phyloP scores from a whole-genome alignment of 2,797 vertebrate species.

The Pangasius sanitwongsei region DNA sequence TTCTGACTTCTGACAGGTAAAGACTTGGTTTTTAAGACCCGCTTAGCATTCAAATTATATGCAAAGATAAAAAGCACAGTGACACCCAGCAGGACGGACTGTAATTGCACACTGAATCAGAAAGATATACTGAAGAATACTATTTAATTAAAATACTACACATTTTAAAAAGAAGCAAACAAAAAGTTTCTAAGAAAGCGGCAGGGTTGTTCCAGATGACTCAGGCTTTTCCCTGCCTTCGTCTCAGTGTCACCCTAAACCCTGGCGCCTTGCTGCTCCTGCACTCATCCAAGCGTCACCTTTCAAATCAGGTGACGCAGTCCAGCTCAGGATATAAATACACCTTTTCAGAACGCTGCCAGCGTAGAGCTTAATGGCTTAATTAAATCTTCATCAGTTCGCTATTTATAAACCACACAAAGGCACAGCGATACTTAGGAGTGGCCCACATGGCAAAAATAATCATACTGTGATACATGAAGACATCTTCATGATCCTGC shows the following conservation, averaged over 20 bases:
- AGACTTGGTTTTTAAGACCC: no score
- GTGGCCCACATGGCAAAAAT: neutral
- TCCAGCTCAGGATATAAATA: slow-evolving; percentile 66
- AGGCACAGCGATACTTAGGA: neutral
- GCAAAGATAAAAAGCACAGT: neutral
- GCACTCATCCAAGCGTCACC: slow-evolving; percentile 64
- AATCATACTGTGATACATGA: neutral
- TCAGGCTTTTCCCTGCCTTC: neutral
- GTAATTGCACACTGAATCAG: neutral
- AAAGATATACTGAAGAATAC: neutral
- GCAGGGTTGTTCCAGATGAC: neutral
- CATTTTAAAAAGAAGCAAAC: neutral
- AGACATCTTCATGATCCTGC: neutral
- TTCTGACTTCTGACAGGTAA: neutral
- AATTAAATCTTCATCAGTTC: neutral
- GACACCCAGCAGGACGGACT: neutral
- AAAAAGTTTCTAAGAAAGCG: neutral
- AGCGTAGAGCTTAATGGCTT: neutral
- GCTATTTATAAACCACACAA: neutral
- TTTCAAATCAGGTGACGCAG: slow-evolving; percentile 69
- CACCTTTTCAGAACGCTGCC: slow-evolving; percentile 62
- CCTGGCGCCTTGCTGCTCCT: slow-evolving; percentile 56
- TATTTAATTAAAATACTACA: neutral
- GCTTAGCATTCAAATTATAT: neutral
- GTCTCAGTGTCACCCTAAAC: slow-evolving; percentile 38